Evolutionary conservation across 2,113 vertebrate species (phyloP), one percentile per base, ranked within the genome.

Genomic region (Rafetus swinhoei): DNA sequence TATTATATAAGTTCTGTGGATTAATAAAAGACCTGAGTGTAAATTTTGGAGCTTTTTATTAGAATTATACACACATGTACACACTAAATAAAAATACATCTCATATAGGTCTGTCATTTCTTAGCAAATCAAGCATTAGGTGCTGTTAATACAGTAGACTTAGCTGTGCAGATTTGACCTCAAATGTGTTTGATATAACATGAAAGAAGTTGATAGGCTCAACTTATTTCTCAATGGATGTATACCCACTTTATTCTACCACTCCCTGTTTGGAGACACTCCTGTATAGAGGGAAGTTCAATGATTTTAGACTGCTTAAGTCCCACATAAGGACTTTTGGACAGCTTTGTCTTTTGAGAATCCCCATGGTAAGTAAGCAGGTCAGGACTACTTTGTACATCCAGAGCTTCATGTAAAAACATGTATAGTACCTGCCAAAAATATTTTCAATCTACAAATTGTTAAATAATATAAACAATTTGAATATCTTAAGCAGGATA

Each of bases 171-270:
- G 35, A 77, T 5, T 29, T 1, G 8, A 45, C 57, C 84, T n/a
- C n/a, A 81, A 25, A 80, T 85, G 52, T 50, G 53, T 60, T 94
- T 95, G 84, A 72, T n/a, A 84, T 39, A 81, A n/a, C 3, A 6
- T 39, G 4, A 65, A 69, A 90, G 13, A 2, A 5, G 18, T 45
- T 84, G 52, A 76, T 76, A 76, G 57, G 59, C 53, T 90, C 76
- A n/a, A 82, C 32, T 27, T n/a, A 29, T 11, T 89, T 81, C 25
- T 9, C 60, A 65, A 53, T 57, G 24, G 55, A 24, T 1, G 0
- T 50, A 27, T 55, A 81, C 54, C 7, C 32, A 79, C 72, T 79
- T 72, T 65, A 53, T 6, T 86, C 62, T 87, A 6, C 7, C 24
- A 6, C 35, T 24, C 19, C 60, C 13, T 32, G 14, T 52, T 1